Base-by-base conservation (phyloP, 2,888 invertebrate species). In the Antheraea yamamai region DNA sequence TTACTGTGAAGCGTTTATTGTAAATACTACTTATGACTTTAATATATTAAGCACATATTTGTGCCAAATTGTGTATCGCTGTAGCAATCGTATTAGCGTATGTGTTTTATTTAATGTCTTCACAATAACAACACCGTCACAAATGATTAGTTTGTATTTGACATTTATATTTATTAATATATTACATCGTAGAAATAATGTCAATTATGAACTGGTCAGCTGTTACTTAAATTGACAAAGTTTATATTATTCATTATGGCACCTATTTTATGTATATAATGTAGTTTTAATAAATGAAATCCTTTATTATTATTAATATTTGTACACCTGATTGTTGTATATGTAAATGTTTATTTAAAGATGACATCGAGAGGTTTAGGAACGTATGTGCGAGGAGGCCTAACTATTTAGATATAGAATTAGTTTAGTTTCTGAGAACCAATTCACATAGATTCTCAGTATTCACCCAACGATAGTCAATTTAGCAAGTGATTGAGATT, bases 391-490 rank as follows among this genome's bases (percentile, higher is more conserved):
- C 84, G 86, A 79, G 86, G 86, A 88, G 90, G 91, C 91, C 92
- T 93, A 61, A 61, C 61, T 61, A 90, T 87, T 87, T 81, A 85
- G 84, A 85, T 81, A 86, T 89, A 89, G 88, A 66, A 66, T 73
- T 61, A 92, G 89, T 83, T 88, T 91, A 93, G 91, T 91, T 86
- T 85, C 90, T 91, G 93, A 86, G 93, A 89, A 85, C 84, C 78
- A 75, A 79, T 81, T 84, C 78, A 81, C 77, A 76, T 80, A 79
- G 55, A 80, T 89, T 91, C 92, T 91, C 94, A 91, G 92, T 90
- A 88, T 91, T 91, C 93, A 94, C 94, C 94, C 94, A 95, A 95
- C 94, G 94, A 95, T 95, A 95, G 94, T 95, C 94, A 95, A 93
- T 94, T 61, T 95, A 95, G 93, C 85, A 87, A 92, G 83, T 90